Evolutionary conservation across 2,888 invertebrate species (phyloP).

Genomic region (Malthinus flaveolus): DNA sequence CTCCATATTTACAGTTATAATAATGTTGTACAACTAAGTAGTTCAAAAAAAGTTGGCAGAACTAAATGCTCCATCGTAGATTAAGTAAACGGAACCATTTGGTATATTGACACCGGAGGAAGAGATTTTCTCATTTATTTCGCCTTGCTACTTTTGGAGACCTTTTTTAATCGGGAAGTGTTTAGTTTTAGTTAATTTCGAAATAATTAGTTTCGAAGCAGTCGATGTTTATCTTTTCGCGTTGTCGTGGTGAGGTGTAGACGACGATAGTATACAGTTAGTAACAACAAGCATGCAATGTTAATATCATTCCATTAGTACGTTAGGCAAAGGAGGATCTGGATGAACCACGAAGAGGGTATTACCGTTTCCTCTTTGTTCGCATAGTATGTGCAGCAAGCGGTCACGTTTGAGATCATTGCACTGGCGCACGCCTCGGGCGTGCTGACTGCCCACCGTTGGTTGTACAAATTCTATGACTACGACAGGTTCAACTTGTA

Average conservation of each 20-base stretch:
- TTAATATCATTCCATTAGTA: slow-evolving; percentile 12
- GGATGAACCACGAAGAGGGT: slow-evolving; percentile 21
- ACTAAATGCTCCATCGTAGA: neutral
- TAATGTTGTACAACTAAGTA: slow-evolving; percentile 4
- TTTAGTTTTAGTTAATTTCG: too few relatives aligned
- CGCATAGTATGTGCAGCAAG: slow-evolving; percentile 31
- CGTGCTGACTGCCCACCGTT: slow-evolving; percentile 21
- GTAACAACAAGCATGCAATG: slow-evolving; percentile 10
- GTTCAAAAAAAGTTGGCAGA: neutral
- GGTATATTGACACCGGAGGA: slow-evolving; percentile 1
- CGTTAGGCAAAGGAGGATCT: slow-evolving; percentile 13
- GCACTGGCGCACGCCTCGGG: slow-evolving; percentile 29
- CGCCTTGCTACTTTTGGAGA: too few relatives aligned
- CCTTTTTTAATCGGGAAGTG: too few relatives aligned
- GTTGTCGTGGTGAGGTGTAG: neutral
- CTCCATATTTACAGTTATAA: slow-evolving; percentile 1
- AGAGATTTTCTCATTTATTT: neutral
- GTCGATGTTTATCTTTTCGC: neutral
- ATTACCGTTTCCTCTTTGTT: slow-evolving; percentile 24
- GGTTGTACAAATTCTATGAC: slow-evolving; percentile 17
- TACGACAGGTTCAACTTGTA: slow-evolving; percentile 19
- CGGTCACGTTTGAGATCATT: slow-evolving; percentile 34
- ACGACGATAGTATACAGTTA: slow-evolving; percentile 2
- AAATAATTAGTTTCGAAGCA: neutral
- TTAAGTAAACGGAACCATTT: neutral